These are phyloP conservation scores for Andrena trimmerana DNA, from an alignment of 2,888 invertebrate genomes.

Conservation along the genomic window DNA sequence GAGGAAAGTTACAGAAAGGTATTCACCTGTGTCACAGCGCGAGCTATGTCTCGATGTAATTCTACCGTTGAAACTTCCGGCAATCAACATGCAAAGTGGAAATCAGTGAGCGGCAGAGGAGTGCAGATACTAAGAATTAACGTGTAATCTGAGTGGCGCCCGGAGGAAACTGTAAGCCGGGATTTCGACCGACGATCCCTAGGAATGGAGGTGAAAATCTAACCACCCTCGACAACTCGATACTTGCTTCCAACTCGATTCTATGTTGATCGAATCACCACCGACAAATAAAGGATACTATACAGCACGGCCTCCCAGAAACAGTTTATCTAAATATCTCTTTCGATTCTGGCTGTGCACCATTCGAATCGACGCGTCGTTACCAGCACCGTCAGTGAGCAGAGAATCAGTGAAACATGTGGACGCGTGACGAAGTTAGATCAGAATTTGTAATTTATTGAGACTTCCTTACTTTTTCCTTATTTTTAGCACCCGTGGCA, in stretches of 20 bases:
- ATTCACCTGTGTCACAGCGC: constrained; percentile 22
- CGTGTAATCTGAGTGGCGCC: constrained; percentile 49
- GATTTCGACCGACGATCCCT: constrained; percentile 6
- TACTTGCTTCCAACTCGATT: constrained; percentile 4
- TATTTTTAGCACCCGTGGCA: too few species aligned
- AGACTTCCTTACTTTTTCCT: too few species aligned
- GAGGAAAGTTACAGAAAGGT: constrained; percentile 36
- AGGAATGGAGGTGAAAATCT: constrained; percentile 10
- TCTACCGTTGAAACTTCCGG: constrained; percentile 67
- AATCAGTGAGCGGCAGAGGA: constrained; percentile 71
- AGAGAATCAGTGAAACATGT: too few species aligned
- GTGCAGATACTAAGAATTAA: constrained; percentile 58
- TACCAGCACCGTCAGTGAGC: too few species aligned
- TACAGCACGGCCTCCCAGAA: background rate
- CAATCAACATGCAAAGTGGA: constrained; percentile 74
- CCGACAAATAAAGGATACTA: background rate
- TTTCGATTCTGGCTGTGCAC: too few species aligned
- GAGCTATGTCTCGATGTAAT: constrained; percentile 57
- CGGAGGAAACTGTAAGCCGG: constrained; percentile 39
- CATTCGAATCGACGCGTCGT: too few species aligned
- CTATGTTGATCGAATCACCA: background rate
- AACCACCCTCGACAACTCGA: constrained; percentile 28
- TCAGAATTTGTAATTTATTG: too few species aligned
- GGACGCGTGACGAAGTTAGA: too few species aligned
- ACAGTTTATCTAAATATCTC: background rate